Evolutionary conservation across 2,888 invertebrate genomes (phyloP).

Genomic region (Gnatocerus cornutus): DNA sequence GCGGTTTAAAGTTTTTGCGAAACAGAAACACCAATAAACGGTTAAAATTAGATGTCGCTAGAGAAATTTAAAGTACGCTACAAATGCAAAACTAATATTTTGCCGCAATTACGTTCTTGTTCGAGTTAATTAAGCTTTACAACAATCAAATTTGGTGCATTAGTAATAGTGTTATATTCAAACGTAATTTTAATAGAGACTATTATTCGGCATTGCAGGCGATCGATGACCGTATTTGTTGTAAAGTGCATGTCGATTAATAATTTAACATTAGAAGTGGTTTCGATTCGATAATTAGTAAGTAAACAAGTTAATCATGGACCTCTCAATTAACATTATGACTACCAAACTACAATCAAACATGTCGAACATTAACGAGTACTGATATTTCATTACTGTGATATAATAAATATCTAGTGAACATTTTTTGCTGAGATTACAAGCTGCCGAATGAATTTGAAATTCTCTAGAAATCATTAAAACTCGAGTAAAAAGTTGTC

Average conservation of each 20-base stretch:
- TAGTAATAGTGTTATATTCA: constrained; percentile 18
- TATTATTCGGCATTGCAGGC: background rate
- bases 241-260: constrained; percentile 22
- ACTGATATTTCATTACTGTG: background rate
- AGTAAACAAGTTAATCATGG: constrained; percentile 33
- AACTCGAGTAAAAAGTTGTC: constrained; percentile 43
- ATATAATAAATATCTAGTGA: background rate
- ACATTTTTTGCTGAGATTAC: background rate
- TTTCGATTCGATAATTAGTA: constrained; percentile 26
- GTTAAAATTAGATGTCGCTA: constrained; percentile 56
- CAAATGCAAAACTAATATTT: constrained; percentile 40
- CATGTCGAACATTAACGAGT: background rate
- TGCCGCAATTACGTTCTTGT: constrained; percentile 33
- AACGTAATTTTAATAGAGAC: constrained; percentile 18
- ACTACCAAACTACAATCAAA: constrained; percentile 22
- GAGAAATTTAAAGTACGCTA: constrained; percentile 41
- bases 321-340: constrained; percentile 34
- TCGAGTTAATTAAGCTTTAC: constrained; percentile 35
- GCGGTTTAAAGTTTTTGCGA: constrained; percentile 54
- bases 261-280: constrained; percentile 36
- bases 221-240: constrained; percentile 29
- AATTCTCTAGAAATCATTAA: constrained; percentile 42
- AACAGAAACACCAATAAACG: constrained; percentile 47
- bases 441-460: constrained; percentile 43
- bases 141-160: constrained; percentile 29